Base-by-base conservation (phyloP, 2,797 vertebrate species). In the Octomys mimax region DNA sequence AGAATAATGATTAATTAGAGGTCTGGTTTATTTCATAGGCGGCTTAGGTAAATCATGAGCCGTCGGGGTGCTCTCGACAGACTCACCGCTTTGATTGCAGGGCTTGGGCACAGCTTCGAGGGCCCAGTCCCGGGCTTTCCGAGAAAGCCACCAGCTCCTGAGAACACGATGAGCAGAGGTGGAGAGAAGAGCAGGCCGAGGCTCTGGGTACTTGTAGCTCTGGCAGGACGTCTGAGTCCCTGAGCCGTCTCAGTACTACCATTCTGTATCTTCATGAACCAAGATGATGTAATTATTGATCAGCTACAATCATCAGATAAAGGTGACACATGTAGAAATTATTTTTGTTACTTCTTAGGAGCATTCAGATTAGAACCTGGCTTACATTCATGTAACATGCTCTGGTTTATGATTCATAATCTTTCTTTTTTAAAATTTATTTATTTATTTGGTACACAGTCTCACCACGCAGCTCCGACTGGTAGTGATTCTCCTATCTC, bases 251-350 rank as follows among this genome's bases (percentile, higher is more conserved):
- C 52, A 87, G 61, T 94, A 93, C 31, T 92, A 54, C 33, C 66
- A 21, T 84, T 94, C 12, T 24, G 94, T 94, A 86, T 96, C 92
- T 96, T 90, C 82, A 75, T 77, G 36, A 96, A 39, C 12, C 81
- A 91, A 66, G 28, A 92, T 59, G 22, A 62, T 73, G 57, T 22
- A 89, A 14, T 94, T 95, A 62, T 66, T 82, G 14, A 88, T 85
- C 42, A 85, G 5, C 9, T 84, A 42, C 93, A 94, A 89, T 75
- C n/a, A 86, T 80, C n/a, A 73, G 59, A 46, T 68, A 87, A 96
- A 94, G 49, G 10, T 73, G 61, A 71, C 21, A 92, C 22, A 71
- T 68, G 22, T 7, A 39, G 52, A 85, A 57, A 61, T 91, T 70
- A 83, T 82, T 78, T 46, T 4, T 90, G 21, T 87, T 68, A 89